Evolutionary conservation across 1,140 invertebrate species (phyloP), one percentile per base, ranked within the genome.

Genomic region (Sesamia nonagrioides): DNA sequence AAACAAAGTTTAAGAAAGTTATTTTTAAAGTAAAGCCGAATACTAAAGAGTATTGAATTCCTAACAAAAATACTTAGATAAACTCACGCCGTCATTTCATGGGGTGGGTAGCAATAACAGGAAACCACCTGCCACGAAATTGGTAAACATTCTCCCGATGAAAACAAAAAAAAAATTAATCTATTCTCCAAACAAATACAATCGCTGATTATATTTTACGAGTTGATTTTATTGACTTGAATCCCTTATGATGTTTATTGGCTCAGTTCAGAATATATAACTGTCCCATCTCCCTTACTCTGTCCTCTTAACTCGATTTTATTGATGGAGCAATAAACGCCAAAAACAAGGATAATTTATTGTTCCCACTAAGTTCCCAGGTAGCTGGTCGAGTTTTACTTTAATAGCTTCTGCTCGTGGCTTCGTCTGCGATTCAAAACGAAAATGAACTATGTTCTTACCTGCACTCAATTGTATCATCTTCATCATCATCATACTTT

Each of bases 221-320:
- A 21, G 11, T 56, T 11, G 7, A 21, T 56, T 56, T 56, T 56
- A 56, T 56, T 56, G 18, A 18, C 8, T 56, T 8, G 18, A 56
- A 56, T 56, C 52, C 21, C 21, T 27, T 27, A 56, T 56, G 52
- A 27, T 56, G 52, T 56, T 56, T 56, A 56, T 56, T 9, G 52
- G 27, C 27, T 27, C 27, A 27, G 27, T 27, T 27, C 18, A 4
- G 52, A 2, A 7, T 56, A 56, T 21, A 13, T 21, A 56, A 56
- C 21, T 21, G 52, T 8, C 11, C 11, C 18, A 21, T 2, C 18
- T 21, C n/a, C 9, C 9, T 40, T 40, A 40, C 37, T 6, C 37
- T 40, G 6, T 8, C 37, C 37, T 0, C 37, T 54, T 54, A 54
- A n/a, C 17, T 17, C n/a, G 17, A 54, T 8, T 8, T 18, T 40